phyloP scores from a whole-genome alignment of 2,797 vertebrate species.

The Mycteria americana region DNA sequence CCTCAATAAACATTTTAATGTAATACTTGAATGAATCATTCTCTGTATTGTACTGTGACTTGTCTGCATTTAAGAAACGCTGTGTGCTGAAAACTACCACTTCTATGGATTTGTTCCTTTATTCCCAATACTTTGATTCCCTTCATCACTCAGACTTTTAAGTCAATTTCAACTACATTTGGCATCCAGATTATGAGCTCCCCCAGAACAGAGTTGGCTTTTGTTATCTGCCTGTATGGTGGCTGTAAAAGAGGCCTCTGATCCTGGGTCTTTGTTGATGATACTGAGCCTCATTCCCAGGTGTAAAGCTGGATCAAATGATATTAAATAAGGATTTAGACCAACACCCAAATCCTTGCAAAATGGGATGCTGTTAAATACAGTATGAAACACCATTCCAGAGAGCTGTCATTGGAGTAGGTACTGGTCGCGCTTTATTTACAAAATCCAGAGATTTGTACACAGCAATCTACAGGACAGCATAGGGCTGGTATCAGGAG shows the following conservation, averaged over 20 bases:
- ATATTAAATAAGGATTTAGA: not conserved
- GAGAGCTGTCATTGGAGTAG: conserved; percentile 34
- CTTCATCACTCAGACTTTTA: not conserved
- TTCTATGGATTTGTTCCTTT: not conserved
- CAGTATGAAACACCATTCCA: not conserved
- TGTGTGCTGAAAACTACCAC: not conserved
- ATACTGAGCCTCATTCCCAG: not conserved
- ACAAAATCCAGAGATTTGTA: conserved; percentile 78
- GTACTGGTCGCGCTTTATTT: conserved; percentile 83
- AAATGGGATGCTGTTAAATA: not conserved
- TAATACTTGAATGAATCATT: not conserved
- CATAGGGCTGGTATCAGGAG: not conserved
- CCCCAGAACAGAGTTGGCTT: not conserved
- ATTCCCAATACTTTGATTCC: not conserved
- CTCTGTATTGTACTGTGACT: not conserved
- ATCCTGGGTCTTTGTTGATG: not conserved
- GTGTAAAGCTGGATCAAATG: not conserved
- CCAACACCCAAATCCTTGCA: not conserved
- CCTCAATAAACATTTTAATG: not conserved
- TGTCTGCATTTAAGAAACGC: not conserved
- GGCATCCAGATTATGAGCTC: not conserved
- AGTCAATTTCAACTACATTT: not conserved
- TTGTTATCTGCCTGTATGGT: not conserved
- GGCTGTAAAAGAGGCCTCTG: not conserved
- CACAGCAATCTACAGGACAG: conserved; percentile 53